A percentile compares a stretch with the other conserved stretches of the same genome.
phyloP scores from a whole-genome alignment of 1,140 invertebrate species.

The Scaptodrosophila lebanonensis region DNA sequence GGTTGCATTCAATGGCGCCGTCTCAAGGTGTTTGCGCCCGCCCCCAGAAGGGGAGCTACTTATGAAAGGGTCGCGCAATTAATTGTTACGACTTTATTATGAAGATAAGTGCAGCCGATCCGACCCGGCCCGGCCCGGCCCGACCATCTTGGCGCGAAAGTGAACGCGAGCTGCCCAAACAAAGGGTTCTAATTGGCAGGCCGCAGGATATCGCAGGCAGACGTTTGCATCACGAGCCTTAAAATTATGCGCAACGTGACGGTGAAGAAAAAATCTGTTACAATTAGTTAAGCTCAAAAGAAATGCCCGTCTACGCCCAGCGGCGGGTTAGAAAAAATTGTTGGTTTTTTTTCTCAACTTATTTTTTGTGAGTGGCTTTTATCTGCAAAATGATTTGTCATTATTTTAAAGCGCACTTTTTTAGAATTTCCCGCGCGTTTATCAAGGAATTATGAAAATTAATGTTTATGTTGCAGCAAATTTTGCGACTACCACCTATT shows the following conservation, averaged over 20 bases:
- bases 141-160: slow-evolving; percentile 40
- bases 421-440: slow-evolving; percentile 15
- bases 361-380: slow-evolving; percentile 33
- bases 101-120: slow-evolving; percentile 66
- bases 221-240: slow-evolving; percentile 54
- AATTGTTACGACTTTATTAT: slow-evolving; percentile 77
- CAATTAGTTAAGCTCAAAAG: slow-evolving; percentile 69
- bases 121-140: too few species aligned
- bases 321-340: slow-evolving; percentile 45
- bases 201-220: slow-evolving; percentile 62
- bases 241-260: slow-evolving; percentile 42
- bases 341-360: slow-evolving; percentile 18
- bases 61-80: slow-evolving; percentile 66
- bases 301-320: slow-evolving; percentile 26
- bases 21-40: background rate
- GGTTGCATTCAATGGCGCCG: slow-evolving; percentile 8
- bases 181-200: slow-evolving; percentile 75
- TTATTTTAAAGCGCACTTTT: slow-evolving; percentile 65
- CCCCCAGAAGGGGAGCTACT: background rate
- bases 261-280: slow-evolving; percentile 69
- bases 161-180: slow-evolving; percentile 40
- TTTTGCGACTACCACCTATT: slow-evolving; percentile 2
- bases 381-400: slow-evolving; percentile 77
- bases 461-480: slow-evolving; percentile 18
- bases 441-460: slow-evolving; percentile 47